These are phyloP conservation scores for Phoeniculus purpureus DNA, from an alignment of 2,797 vertebrate genomes.

Conservation along the genomic window DNA sequence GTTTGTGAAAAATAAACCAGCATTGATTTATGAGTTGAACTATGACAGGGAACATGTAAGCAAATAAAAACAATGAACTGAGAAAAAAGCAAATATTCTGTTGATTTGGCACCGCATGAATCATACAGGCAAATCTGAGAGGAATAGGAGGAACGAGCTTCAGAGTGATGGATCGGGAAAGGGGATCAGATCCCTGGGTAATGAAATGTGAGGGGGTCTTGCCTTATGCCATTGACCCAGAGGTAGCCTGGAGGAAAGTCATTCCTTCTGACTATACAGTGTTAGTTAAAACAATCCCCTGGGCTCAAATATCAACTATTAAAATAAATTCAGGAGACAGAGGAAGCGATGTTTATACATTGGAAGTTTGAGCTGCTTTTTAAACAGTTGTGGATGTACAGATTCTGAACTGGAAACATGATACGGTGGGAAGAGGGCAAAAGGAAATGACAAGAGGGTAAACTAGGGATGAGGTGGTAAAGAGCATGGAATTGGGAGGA, in stretches of 20 bases:
- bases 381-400: slow-evolving; percentile 76
- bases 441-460: slow-evolving; percentile 70
- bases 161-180: slow-evolving; percentile 65
- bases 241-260: slow-evolving; percentile 72
- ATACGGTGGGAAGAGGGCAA: slow-evolving; percentile 73
- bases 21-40: slow-evolving; percentile 67
- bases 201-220: slow-evolving; percentile 75
- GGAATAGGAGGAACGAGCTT: slow-evolving; percentile 34
- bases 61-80: slow-evolving; percentile 74
- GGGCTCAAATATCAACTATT: slow-evolving; percentile 80
- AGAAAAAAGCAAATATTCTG: slow-evolving; percentile 66
- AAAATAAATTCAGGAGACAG: slow-evolving; percentile 81
- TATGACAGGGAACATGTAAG: slow-evolving; percentile 70
- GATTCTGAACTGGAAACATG: slow-evolving; percentile 76
- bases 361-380: slow-evolving; percentile 74
- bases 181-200: slow-evolving; percentile 57
- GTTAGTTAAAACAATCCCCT: slow-evolving; percentile 80
- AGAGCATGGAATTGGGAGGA: slow-evolving; percentile 46
- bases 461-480: slow-evolving; percentile 62
- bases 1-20: slow-evolving; percentile 73
- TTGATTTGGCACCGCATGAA: slow-evolving; percentile 62
- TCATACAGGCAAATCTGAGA: slow-evolving; percentile 55
- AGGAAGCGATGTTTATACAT: slow-evolving; percentile 78
- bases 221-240: slow-evolving; percentile 73
- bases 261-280: slow-evolving; percentile 77